Percentiles rank a stretch among this genome's conserved stretches.
Evolutionary conservation across 1,140 invertebrate species (phyloP).

Genomic region (Diorhabda sublineata): DNA sequence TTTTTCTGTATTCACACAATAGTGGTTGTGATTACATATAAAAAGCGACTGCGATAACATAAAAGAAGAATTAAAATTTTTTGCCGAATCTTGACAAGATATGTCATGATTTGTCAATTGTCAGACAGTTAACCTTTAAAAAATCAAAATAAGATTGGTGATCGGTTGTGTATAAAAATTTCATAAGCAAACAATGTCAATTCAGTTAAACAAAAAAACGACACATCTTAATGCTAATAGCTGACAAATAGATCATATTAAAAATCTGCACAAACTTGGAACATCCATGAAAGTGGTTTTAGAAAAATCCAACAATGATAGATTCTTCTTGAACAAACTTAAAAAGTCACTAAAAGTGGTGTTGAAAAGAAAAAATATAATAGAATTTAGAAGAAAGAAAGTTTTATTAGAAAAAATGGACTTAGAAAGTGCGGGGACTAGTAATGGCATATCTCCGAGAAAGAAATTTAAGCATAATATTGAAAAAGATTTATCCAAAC

Average conservation of each 20-base stretch:
- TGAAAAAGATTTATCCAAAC: conserved; percentile 13
- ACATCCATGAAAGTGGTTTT: background rate
- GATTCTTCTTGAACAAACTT: background rate
- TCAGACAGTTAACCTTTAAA: background rate
- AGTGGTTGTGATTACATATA: no score
- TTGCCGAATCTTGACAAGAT: no score
- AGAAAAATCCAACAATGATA: background rate
- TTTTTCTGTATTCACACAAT: no score
- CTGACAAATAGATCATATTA: background rate
- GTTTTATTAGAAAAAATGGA: conserved; percentile 4
- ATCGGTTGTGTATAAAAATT: background rate
- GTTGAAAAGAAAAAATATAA: background rate
- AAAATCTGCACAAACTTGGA: background rate
- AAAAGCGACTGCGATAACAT: no score
- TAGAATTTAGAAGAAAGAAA: background rate
- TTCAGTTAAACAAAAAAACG: background rate
- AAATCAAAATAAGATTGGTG: background rate
- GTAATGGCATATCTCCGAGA: conserved; percentile 20
- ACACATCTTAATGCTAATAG: background rate
- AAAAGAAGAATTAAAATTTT: no score
- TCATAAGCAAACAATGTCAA: background rate
- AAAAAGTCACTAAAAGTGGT: background rate
- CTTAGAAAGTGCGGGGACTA: conserved; percentile 6
- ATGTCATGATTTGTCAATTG: background rate
- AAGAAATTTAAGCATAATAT: conserved; percentile 25